phyloP scores from a whole-genome alignment of 2,797 vertebrate species.

The Meriones psammophilus region DNA sequence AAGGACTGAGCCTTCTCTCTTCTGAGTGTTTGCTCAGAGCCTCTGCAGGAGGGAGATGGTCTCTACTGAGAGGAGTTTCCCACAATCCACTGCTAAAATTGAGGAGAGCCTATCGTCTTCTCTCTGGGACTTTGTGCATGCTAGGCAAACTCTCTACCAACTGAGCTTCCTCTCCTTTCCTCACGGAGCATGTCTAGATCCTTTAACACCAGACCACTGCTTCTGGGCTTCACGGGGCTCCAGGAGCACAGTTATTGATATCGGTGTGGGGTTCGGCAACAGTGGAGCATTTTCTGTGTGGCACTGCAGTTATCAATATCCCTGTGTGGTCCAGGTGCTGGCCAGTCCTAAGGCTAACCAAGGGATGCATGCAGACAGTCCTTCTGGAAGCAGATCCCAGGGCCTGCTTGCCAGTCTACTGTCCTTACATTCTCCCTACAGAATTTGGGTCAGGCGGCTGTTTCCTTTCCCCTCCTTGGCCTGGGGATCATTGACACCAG shows the following conservation, averaged over 20 bases:
- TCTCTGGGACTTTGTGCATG: not conserved
- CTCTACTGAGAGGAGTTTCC: not conserved
- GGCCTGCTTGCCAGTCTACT: not conserved
- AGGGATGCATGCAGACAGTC: not conserved
- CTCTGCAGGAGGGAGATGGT: not conserved
- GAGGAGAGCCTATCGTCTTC: not conserved
- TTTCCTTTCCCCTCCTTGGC: not conserved
- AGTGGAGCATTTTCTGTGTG: no score
- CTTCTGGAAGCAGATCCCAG: rapidly evolving
- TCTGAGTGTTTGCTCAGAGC: not conserved
- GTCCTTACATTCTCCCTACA: not conserved
- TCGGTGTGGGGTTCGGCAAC: no score
- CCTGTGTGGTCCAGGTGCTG: not conserved
- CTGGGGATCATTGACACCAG: not conserved
- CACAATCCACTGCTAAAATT: not conserved
- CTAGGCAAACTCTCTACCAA: not conserved
- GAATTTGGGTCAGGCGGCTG: not conserved
- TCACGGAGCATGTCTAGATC: not conserved
- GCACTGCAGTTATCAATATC: not conserved
- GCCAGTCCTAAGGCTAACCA: not conserved
- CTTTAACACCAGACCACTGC: not conserved
- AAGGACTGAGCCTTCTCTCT: not conserved
- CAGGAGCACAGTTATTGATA: not conserved
- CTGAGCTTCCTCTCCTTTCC: not conserved
- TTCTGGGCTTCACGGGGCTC: not conserved